Evolutionary conservation across 2,888 invertebrate genomes (phyloP), one percentile per base, ranked within the genome.

Genomic region (Caenorhabditis sinica): DNA sequence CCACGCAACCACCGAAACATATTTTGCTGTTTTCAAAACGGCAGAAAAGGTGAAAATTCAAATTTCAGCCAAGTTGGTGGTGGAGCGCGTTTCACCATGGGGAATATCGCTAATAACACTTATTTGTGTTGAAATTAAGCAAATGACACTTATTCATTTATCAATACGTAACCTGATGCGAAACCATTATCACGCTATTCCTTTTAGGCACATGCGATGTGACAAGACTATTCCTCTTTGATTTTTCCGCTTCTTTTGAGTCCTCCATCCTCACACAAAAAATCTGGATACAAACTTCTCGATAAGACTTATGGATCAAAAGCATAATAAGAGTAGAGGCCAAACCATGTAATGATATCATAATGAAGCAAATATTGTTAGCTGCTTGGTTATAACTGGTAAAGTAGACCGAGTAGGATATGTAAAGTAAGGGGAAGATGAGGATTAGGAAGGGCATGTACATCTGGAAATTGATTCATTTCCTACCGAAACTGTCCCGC

Each of bases 321-420:
- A 74, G 28, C 74, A 74, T 74, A 15, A 63, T 65, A 28, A 53
- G 36, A 13, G 74, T 74, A 6, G 63, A 74, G 4, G 33, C 13
- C 25, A 74, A 20, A 1, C 74, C 74, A 40, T 74, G 74, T 11
- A 36, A 33, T 5, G 74, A 33, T 15, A 74, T 30, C 11, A 65
- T 25, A 17, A 74, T 25, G 43, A 63, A 63, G 40, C 49, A 51
- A 17, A 63, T 25, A 20, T 74, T 74, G 15, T 74, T 63, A 20
- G 33, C 49, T 0, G 74, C 49, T n/a, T 63, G 74, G 40, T 74
- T 63, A 40, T 74, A 63, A 28, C 36, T 36, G 28, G 25, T 51
- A 28, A 33, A 74, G 17, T 6, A 25, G 17, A 73, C 11, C 23
- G 73, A 45, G 15, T 6, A 30, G n/a, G 30, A 28, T 3, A 73